Percentiles rank a stretch among this genome's conserved stretches.
These are phyloP conservation scores for Morelia viridis DNA, from an alignment of 2,797 vertebrate species.

Conservation along the genomic window DNA sequence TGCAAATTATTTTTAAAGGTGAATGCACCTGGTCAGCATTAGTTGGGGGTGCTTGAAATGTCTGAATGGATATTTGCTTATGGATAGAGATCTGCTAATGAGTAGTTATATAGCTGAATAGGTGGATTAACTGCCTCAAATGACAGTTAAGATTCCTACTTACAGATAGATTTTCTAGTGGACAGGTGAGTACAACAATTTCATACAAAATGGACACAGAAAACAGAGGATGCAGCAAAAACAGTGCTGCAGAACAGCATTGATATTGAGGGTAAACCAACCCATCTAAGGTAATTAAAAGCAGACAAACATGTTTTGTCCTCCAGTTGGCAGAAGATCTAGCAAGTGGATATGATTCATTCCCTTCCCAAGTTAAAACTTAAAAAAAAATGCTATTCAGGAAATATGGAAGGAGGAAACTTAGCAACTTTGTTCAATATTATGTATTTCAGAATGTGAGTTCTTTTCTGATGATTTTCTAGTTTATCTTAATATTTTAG, in stretches of 20 bases:
- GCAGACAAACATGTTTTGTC: constrained; percentile 42
- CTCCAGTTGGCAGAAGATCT: constrained; percentile 54
- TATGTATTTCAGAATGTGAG: background rate
- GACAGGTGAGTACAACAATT: background rate
- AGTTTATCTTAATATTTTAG: background rate
- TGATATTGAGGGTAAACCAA: constrained; percentile 67
- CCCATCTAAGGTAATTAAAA: constrained; percentile 56
- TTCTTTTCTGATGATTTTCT: background rate
- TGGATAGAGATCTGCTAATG: background rate
- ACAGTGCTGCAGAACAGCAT: constrained; percentile 29
- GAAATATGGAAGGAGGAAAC: constrained; percentile 38
- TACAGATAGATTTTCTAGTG: background rate
- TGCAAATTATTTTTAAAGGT: background rate
- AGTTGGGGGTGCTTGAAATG: background rate
- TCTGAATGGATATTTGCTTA: background rate
- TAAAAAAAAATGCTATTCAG: constrained; percentile 14
- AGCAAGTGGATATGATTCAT: constrained; percentile 54
- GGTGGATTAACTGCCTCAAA: background rate
- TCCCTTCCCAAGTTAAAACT: constrained; percentile 62
- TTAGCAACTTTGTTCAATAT: constrained; percentile 33
- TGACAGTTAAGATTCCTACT: background rate
- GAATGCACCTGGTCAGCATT: background rate
- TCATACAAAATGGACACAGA: constrained; percentile 16
- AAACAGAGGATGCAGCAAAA: constrained; percentile 15
- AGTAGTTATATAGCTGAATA: background rate